Percentiles rank a stretch among this genome's conserved stretches.
These are phyloP conservation scores for Oriolus oriolus DNA, from an alignment of 2,113 vertebrate species.

Conservation along the genomic window DNA sequence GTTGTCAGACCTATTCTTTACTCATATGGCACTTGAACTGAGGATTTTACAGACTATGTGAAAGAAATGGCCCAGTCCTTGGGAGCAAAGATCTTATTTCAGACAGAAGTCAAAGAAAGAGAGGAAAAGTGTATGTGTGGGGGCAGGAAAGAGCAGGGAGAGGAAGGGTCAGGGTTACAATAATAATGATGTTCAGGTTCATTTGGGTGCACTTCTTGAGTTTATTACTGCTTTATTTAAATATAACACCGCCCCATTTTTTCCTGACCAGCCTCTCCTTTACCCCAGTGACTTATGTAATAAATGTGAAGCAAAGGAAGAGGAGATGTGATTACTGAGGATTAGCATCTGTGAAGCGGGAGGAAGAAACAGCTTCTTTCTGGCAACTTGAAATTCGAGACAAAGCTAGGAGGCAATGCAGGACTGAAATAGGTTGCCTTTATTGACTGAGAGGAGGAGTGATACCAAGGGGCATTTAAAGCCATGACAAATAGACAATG, in stretches of 20 bases:
- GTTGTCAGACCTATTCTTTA: not conserved
- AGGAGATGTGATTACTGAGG: not conserved
- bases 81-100: not conserved
- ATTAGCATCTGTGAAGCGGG: not conserved
- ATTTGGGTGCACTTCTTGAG: not conserved
- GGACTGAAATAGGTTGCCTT: not conserved
- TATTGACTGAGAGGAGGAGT: not conserved
- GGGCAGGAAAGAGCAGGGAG: not conserved
- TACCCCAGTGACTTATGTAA: not conserved
- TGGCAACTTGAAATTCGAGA: not conserved
- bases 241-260: rapidly evolving
- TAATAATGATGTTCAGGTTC: not conserved
- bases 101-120: not conserved
- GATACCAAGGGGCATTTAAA: not conserved
- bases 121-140: not conserved
- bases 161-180: not conserved
- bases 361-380: not conserved
- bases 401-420: not conserved
- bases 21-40: not conserved
- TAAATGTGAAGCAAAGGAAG: not conserved
- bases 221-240: not conserved
- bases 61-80: not conserved
- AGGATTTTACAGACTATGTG: not conserved
- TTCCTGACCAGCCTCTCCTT: not conserved
- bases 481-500: not conserved